Base-by-base conservation (phyloP, 1,140 invertebrate genomes). In the Papilio machaon region DNA sequence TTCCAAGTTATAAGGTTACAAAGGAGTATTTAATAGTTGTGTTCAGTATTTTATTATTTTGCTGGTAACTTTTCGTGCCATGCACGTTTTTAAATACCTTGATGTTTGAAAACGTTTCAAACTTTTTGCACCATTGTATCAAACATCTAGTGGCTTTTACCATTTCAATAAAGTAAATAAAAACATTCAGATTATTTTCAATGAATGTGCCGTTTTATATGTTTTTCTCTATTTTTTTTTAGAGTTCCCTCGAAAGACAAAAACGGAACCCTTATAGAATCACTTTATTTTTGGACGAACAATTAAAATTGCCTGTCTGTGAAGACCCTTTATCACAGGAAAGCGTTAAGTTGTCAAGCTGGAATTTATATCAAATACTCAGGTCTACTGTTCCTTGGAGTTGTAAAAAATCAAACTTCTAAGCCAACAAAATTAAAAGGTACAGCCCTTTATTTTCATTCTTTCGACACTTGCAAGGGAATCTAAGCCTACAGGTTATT, bases 121-220 rank as follows among this genome's bases (percentile, higher is more conserved):
- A 70, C 64, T 70, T 70, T 70, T 70, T 35, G 64, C 60, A 64
- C 60, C 23, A 64, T 64, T 64, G 60, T 64, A 64, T 64, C 60
- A 64, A 64, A 64, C 23, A 64, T 64, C 60, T 30, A 64, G 23
- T 30, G 60, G 60, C 60, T 30, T 64, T 70, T 70, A 35, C 30
- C 54, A 17, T 58, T 58, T 19, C 54, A 58, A 58, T 58, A 58
- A 58, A 58, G 15, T 35, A 70, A 70, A 70, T 6, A 70, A 6
- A 70, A 70, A 70, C 64, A 70, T 70, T 70, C 64, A 70, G 64
- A 70, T 70, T 17, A 70, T 70, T 35, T 35, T 35, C 30, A 35
- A 70, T 70, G 64, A 70, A 35, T 70, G 64, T 15, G 7, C 3
- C 30, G 30, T 35, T 64, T 30, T 35, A 70, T 11, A 64, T 5